Evolutionary conservation across 2,113 vertebrate genomes (phyloP).

Genomic region (Tylochromis polylepis): DNA sequence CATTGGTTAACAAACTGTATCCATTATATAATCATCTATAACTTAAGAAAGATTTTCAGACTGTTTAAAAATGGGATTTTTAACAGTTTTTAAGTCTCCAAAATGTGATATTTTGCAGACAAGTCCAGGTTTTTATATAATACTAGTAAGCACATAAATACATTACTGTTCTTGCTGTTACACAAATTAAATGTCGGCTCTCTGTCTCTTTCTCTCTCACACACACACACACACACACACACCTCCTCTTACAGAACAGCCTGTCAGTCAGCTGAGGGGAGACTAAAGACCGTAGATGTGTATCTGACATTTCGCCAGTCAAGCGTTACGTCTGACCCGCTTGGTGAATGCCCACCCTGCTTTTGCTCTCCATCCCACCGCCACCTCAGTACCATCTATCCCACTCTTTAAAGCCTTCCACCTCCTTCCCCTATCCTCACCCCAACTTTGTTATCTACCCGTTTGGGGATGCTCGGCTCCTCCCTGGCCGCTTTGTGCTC

Average conservation of each 20-base stretch:
- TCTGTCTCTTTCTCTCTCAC: background rate
- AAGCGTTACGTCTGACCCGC: constrained; percentile 62
- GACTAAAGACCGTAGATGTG: constrained; percentile 58
- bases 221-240: constrained; percentile 23
- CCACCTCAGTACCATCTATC: background rate
- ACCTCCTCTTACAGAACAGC: constrained; percentile 7
- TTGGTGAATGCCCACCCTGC: constrained; percentile 33
- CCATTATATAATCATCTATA: background rate
- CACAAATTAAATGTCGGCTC: background rate
- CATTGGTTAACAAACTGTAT: background rate
- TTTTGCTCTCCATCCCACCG: background rate
- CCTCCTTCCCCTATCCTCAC: background rate
- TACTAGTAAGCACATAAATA: background rate
- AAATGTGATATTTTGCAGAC: background rate
- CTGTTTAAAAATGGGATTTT: rapidly evolving
- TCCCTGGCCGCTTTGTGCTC: constrained; percentile 50
- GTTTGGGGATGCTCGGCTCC: constrained; percentile 46
- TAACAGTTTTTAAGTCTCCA: background rate
- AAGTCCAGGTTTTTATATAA: background rate
- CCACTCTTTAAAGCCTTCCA: background rate
- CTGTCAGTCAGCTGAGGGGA: constrained; percentile 54
- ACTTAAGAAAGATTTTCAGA: background rate
- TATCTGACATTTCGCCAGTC: constrained; percentile 61
- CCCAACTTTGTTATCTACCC: constrained; percentile 43
- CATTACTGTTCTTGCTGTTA: background rate